A percentile compares a stretch with the other conserved stretches of the same genome.
These are phyloP conservation scores for Alviniconcha strummeri DNA, from an alignment of 2,888 invertebrate species.

Conservation along the genomic window DNA sequence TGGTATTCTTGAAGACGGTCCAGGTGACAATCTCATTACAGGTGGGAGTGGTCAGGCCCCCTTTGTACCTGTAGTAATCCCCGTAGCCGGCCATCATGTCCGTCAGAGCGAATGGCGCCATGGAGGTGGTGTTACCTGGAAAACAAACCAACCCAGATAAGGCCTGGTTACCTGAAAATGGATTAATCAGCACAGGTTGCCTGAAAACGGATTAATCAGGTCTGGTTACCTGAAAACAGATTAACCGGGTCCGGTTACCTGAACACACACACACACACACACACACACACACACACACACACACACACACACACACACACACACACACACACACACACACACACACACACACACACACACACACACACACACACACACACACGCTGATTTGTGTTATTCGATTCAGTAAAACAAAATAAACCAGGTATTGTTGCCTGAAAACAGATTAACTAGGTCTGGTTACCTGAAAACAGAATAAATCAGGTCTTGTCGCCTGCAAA, in stretches of 20 bases:
- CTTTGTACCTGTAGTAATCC: constrained; percentile 31
- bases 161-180: too few relatives aligned
- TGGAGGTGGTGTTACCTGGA: constrained; percentile 6
- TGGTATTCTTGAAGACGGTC: constrained; percentile 33
- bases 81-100: constrained; percentile 11
- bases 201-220: too few relatives aligned
- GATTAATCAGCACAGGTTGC: too few relatives aligned
- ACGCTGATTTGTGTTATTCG: background rate
- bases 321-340: background rate
- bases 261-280: background rate
- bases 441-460: too few relatives aligned
- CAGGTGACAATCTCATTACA: constrained; percentile 37
- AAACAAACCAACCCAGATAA: too few relatives aligned
- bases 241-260: background rate
- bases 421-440: background rate
- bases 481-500: too few relatives aligned
- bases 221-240: too few relatives aligned
- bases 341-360: background rate
- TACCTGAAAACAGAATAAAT: too few relatives aligned
- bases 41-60: constrained; percentile 36
- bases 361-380: background rate
- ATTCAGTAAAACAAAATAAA: background rate
- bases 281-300: background rate
- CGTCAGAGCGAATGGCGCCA: background rate
- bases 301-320: background rate